Conservation (phyloP, 2,888 invertebrate species). For the Epirrita christyi region DNA sequence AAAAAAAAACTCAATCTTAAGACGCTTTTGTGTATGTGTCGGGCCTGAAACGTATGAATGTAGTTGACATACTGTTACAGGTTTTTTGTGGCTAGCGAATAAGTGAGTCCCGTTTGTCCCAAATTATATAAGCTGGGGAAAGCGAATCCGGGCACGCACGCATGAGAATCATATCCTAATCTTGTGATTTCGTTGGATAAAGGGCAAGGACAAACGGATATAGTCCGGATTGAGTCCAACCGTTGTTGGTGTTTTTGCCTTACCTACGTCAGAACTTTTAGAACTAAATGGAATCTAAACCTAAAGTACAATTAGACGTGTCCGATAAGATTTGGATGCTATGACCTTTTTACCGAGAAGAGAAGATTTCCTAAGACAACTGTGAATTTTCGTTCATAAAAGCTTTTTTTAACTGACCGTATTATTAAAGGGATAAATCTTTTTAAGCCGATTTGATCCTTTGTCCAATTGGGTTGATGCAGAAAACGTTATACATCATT, state of each 20-base stretch:
- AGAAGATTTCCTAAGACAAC: no score
- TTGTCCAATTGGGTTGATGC: conserved; percentile 20
- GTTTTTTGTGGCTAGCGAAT: conserved; percentile 9
- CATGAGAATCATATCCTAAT: conserved; percentile 29
- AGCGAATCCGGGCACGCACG: conserved; percentile 43
- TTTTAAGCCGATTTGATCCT: no score
- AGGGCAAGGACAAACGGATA: conserved; percentile 17
- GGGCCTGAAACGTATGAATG: background rate
- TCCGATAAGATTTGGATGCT: no score
- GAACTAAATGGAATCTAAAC: background rate
- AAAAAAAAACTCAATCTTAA: no score
- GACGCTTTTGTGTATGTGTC: no score
- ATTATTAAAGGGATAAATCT: no score
- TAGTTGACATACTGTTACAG: conserved; percentile 3
- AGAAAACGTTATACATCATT: conserved; percentile 69
- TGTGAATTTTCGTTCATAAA: no score
- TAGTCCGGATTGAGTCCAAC: conserved; percentile 9
- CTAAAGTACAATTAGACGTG: no score
- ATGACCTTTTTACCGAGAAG: no score
- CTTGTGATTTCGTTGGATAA: conserved; percentile 28
- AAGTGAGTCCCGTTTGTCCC: conserved; percentile 13
- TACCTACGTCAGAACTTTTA: conserved; percentile 6
- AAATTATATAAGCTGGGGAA: conserved; percentile 40
- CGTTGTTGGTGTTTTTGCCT: background rate
- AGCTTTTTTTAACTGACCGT: no score